These are phyloP conservation scores for Drosophila nr. perissopoda DNA, from an alignment of 2,888 invertebrate species.

Conservation along the genomic window DNA sequence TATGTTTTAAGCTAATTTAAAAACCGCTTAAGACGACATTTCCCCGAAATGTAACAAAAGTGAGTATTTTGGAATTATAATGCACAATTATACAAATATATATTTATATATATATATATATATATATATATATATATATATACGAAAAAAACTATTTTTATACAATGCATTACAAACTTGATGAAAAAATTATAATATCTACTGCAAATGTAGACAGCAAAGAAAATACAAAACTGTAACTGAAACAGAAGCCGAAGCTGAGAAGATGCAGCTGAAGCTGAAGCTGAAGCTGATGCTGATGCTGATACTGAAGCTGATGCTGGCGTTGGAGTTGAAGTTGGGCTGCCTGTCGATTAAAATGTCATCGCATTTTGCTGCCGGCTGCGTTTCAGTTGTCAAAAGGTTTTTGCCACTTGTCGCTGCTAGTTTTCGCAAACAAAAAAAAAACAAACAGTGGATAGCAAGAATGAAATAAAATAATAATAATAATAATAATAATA, in stretches of 20 bases:
- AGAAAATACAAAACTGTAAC: conserved; percentile 7
- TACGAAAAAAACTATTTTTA: too few relatives aligned
- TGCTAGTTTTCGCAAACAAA: conserved; percentile 30
- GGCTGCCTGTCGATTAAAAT: conserved; percentile 76
- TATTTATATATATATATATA: background rate
- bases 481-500: conserved; percentile 21
- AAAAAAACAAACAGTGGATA: background rate
- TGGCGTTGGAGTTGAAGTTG: conserved; percentile 10
- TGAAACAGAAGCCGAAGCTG: conserved; percentile 9
- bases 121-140: background rate
- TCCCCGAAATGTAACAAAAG: background rate
- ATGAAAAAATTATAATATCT: background rate
- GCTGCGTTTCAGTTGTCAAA: conserved; percentile 61
- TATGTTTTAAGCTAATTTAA: background rate
- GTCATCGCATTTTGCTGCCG: conserved; percentile 78
- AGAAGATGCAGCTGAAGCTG: conserved; percentile 12
- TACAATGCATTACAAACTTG: background rate
- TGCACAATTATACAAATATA: background rate
- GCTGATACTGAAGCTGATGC: conserved; percentile 3
- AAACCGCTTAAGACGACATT: background rate
- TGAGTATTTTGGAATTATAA: background rate
- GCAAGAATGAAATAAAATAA: conserved; percentile 9
- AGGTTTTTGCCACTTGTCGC: conserved; percentile 59
- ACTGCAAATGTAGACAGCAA: background rate
- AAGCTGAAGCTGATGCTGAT: conserved; percentile 10